These are phyloP conservation scores for Amphiduros pacificus DNA, from an alignment of 2,888 invertebrate species.

Conservation along the genomic window DNA sequence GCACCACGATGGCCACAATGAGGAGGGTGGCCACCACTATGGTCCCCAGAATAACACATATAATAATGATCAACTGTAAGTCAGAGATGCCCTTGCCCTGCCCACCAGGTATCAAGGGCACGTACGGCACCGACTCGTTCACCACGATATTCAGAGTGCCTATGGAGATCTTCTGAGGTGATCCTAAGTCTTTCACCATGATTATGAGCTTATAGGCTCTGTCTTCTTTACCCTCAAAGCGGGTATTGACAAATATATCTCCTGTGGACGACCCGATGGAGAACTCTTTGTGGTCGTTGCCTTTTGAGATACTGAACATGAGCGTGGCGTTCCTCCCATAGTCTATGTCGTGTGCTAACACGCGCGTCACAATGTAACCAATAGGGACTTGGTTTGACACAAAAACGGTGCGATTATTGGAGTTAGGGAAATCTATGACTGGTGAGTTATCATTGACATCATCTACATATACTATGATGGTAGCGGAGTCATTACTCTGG, in stretches of 20 bases:
- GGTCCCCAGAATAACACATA: conserved; percentile 13
- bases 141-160: conserved; percentile 19
- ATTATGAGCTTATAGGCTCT: conserved; percentile 6
- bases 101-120: conserved; percentile 5
- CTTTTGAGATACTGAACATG: conserved; percentile 7
- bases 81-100: conserved; percentile 13
- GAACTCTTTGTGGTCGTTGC: conserved; percentile 10
- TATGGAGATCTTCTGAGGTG: conserved; percentile 9
- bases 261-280: conserved; percentile 11
- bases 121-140: conserved; percentile 23
- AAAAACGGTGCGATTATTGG: conserved; percentile 7
- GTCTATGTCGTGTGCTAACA: conserved; percentile 15
- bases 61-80: conserved; percentile 13
- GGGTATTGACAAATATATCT: conserved; percentile 5
- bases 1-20: conserved; percentile 14
- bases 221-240: conserved; percentile 3
- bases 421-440: conserved; percentile 18
- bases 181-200: conserved; percentile 21
- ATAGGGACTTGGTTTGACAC: conserved; percentile 12
- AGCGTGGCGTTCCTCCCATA: conserved; percentile 7
- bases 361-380: conserved; percentile 11
- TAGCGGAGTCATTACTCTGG: conserved; percentile 7
- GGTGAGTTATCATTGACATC: conserved; percentile 18
- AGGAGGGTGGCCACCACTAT: conserved; percentile 13
- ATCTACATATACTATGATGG: conserved; percentile 11